These are phyloP conservation scores for Dastarcus helophoroides DNA, from an alignment of 2,888 invertebrate species.

Conservation along the genomic window DNA sequence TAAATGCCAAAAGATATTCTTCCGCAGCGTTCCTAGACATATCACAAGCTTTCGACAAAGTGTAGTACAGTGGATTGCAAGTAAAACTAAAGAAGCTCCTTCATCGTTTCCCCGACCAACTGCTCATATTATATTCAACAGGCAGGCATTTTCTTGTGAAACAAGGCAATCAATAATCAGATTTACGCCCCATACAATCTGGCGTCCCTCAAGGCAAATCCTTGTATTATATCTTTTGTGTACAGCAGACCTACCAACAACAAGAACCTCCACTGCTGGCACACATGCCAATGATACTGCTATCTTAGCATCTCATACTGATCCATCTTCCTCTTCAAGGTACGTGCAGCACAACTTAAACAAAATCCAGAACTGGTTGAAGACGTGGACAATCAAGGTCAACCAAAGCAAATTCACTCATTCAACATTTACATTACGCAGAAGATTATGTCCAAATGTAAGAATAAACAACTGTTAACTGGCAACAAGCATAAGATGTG, in stretches of 20 bases:
- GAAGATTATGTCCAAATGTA: conserved; percentile 3
- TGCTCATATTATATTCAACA: no score
- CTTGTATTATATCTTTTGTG: conserved; percentile 15
- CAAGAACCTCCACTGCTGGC: conserved; percentile 11
- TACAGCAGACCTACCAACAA: conserved; percentile 11
- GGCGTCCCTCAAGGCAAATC: no score
- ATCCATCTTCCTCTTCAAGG: conserved; percentile 12
- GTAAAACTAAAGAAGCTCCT: no score
- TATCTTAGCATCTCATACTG: conserved; percentile 9
- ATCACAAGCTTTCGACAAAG: no score
- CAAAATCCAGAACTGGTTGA: conserved; percentile 15
- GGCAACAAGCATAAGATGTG: no score
- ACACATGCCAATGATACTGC: conserved; percentile 17
- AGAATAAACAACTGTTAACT: conserved; percentile 6
- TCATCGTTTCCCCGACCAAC: no score
- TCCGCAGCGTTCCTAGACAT: no score
- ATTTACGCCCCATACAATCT: no score
- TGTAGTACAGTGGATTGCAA: no score
- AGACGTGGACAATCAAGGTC: conserved; percentile 13
- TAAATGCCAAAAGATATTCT: no score
- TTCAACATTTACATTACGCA: conserved; percentile 3
- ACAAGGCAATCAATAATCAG: no score
- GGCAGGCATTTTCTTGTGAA: no score
- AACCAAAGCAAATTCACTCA: neutral
- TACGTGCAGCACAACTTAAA: conserved; percentile 15